A percentile compares a stretch with the other conserved stretches of the same genome.
Conservation (phyloP, 2,797 vertebrate species). For the Pygocentrus nattereri region DNA sequence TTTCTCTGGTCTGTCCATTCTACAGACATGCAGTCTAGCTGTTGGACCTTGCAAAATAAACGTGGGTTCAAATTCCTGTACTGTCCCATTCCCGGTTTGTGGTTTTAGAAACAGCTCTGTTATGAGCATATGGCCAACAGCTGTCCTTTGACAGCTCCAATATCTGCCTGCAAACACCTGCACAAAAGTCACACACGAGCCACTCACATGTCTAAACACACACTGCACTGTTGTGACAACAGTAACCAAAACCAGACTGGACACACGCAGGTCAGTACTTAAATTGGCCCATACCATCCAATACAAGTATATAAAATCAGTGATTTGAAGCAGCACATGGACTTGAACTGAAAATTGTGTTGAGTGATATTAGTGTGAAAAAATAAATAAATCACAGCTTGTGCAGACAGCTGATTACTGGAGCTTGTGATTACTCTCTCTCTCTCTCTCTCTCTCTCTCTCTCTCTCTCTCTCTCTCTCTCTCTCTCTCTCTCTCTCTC, state of each 20-base stretch:
- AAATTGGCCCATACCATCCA: constrained; percentile 22
- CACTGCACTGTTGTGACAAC: constrained; percentile 62
- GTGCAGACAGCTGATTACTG: not conserved
- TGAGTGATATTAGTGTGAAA: constrained; percentile 11
- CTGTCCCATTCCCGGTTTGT: constrained; percentile 54
- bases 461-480: too few species aligned
- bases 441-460: too few species aligned
- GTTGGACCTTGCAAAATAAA: constrained; percentile 38
- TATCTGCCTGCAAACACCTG: constrained; percentile 60
- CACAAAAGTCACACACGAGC: constrained; percentile 37
- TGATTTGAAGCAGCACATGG: constrained; percentile 2
- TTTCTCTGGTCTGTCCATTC: constrained; percentile 29
- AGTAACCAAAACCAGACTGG: constrained; percentile 63
- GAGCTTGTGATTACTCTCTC: not conserved
- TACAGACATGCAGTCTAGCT: constrained; percentile 15
- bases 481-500: too few species aligned
- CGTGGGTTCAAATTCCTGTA: constrained; percentile 57
- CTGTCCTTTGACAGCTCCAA: constrained; percentile 60
- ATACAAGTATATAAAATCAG: constrained; percentile 9
- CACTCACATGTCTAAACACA: constrained; percentile 50
- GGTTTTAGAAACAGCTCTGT: constrained; percentile 50
- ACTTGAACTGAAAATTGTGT: constrained; percentile 8
- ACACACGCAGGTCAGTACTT: constrained; percentile 51
- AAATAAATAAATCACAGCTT: constrained; percentile 22
- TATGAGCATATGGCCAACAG: constrained; percentile 67